Base-by-base conservation (phyloP, 2,888 invertebrate species). In the Operophtera brumata region DNA sequence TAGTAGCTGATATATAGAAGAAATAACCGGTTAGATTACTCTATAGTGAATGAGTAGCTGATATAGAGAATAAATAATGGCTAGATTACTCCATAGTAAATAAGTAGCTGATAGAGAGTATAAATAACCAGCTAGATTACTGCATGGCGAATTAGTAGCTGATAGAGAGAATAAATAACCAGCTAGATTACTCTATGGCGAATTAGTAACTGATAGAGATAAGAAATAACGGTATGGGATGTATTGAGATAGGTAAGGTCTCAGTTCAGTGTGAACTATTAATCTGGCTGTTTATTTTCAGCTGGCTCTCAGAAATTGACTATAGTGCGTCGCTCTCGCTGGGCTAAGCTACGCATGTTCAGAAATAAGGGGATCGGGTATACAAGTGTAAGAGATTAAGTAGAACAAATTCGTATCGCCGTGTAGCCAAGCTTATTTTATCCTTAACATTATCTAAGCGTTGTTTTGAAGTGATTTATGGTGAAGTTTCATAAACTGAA, bases 321-420 rank as follows among this genome's bases (percentile, higher is more conserved):
- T 48, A 41, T 37, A 47, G 32, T 46, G 9, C 46, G 56, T 47
- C 43, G 44, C 40, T 26, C 44, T 47, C 43, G 44, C 40, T 26
- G 43, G 32, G 43, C 50, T 58, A n/a, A 57, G 54, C 49, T 54
- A 58, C 53, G 50, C 58, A 46, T 55, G 53, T 59, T 59, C 40
- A 42, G 54, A 45, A 51, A 55, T 55, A 52, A 43, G 28, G 41
- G 35, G 43, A 43, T 36, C 28, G 45, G 12, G 25, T 49, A 11
- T 32, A 43, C 50, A 50, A 47, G 55, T 43, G 40, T 44, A 25
- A 51, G 26, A 30, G 47, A 56, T 56, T 56, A 48, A 47, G 47
- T 45, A 48, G 44, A 44, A 52, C 36, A 52, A 50, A 56, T 47
- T 35, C 47, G 43, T 47, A 50, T 28, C 25, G 14, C 46, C 42